Evolutionary conservation across 2,113 vertebrate genomes (phyloP).

Genomic region (Marmota flaviventris): DNA sequence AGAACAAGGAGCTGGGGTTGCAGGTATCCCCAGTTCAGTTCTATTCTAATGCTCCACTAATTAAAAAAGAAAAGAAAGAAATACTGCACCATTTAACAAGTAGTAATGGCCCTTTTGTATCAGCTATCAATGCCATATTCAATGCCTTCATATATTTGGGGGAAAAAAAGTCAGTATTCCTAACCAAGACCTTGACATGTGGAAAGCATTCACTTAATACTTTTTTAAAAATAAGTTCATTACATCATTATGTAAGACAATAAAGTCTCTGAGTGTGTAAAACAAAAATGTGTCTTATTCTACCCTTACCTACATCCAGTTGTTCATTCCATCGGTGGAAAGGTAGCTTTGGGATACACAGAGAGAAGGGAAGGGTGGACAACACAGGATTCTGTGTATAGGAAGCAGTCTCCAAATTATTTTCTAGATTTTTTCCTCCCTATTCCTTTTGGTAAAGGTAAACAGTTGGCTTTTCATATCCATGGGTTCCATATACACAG

Average conservation of each 20-base stretch:
- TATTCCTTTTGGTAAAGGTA: constrained; percentile 1
- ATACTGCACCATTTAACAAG: neutral
- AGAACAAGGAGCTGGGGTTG: neutral
- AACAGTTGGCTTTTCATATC: neutral
- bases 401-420: neutral
- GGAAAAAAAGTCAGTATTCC: neutral
- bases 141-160: neutral
- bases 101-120: neutral
- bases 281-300: neutral
- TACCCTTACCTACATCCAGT: neutral
- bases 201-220: neutral
- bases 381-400: neutral
- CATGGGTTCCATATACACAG: neutral
- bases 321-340: neutral
- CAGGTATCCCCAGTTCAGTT: neutral
- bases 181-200: neutral
- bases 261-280: neutral
- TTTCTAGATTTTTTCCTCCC: neutral
- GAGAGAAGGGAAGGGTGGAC: neutral
- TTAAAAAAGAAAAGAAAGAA: neutral
- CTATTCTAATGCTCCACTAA: neutral
- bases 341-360: neutral
- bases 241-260: neutral
- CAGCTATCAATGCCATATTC: neutral
- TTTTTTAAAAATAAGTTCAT: neutral